phyloP scores from a whole-genome alignment of 2,888 invertebrate species.

The Nomada fabriciana region DNA sequence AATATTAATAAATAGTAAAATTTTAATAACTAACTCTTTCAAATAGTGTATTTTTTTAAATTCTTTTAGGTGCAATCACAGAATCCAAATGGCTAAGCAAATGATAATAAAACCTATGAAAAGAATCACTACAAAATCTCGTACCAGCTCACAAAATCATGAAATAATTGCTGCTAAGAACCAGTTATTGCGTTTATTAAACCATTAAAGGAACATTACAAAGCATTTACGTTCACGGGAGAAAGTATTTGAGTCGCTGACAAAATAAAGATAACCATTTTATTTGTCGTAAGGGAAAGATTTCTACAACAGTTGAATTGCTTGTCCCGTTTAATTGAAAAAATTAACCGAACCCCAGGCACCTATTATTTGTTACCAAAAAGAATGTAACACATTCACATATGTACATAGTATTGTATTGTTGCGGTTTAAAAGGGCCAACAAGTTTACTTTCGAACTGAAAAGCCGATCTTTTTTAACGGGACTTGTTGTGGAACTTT shows the following conservation, averaged over 20 bases:
- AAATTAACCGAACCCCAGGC: neutral
- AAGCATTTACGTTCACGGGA: too few species aligned
- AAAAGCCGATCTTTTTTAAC: slow-evolving; percentile 14
- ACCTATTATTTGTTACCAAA: neutral
- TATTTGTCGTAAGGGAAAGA: too few species aligned
- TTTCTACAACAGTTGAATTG: neutral
- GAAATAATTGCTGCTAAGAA: neutral
- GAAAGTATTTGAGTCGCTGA: too few species aligned
- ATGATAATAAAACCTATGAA: too few species aligned
- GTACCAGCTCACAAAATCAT: too few species aligned
- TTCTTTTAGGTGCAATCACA: too few species aligned
- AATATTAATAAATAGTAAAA: too few species aligned
- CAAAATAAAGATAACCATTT: neutral
- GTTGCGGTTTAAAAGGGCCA: slow-evolving; percentile 12
- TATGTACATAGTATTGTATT: neutral
- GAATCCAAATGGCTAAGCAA: too few species aligned
- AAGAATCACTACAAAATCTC: too few species aligned
- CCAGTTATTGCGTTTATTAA: neutral
- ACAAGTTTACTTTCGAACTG: neutral
- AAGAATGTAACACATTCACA: neutral
- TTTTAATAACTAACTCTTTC: too few species aligned
- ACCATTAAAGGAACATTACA: neutral
- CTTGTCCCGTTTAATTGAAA: neutral
- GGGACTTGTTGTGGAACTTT: slow-evolving; percentile 33
- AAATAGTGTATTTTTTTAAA: too few species aligned